Conservation (phyloP, 1,140 invertebrate species). For the Halotydeus destructor region DNA sequence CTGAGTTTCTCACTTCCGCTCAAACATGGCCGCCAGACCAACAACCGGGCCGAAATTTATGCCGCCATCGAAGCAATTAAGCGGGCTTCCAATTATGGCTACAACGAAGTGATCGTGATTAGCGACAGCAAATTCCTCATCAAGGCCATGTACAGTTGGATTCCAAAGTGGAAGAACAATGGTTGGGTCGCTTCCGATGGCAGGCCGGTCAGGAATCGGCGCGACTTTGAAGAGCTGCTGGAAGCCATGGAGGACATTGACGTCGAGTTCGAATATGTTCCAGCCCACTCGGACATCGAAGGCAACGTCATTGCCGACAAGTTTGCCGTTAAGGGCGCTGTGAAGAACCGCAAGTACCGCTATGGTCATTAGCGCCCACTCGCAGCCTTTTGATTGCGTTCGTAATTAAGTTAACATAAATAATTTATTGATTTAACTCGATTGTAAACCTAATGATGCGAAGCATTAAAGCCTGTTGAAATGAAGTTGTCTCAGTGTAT, state of each 20-base stretch:
- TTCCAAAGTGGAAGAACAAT: slow-evolving; percentile 53
- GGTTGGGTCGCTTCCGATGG: slow-evolving; percentile 51
- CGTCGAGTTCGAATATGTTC: slow-evolving; percentile 45
- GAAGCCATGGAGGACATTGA: slow-evolving; percentile 35
- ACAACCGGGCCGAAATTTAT: slow-evolving; percentile 92
- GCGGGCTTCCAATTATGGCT: slow-evolving; percentile 39
- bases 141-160: slow-evolving; percentile 21
- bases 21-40: slow-evolving; percentile 63
- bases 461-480: too few relatives aligned
- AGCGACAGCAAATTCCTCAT: slow-evolving; percentile 25
- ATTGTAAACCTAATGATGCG: too few relatives aligned
- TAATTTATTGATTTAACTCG: too few relatives aligned
- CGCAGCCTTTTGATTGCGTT: too few relatives aligned
- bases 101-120: slow-evolving; percentile 18
- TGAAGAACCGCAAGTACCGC: too few relatives aligned
- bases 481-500: too few relatives aligned
- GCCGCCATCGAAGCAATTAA: slow-evolving; percentile 62
- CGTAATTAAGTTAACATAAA: too few relatives aligned
- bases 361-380: too few relatives aligned
- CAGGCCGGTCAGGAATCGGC: slow-evolving; percentile 57
- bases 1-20: too few relatives aligned
- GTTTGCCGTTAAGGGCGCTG: slow-evolving; percentile 48
- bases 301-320: slow-evolving; percentile 79
- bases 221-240: slow-evolving; percentile 56
- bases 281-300: slow-evolving; percentile 50